Evolutionary conservation across 2,113 vertebrate species (phyloP).

Genomic region (Diadophis punctatus): DNA sequence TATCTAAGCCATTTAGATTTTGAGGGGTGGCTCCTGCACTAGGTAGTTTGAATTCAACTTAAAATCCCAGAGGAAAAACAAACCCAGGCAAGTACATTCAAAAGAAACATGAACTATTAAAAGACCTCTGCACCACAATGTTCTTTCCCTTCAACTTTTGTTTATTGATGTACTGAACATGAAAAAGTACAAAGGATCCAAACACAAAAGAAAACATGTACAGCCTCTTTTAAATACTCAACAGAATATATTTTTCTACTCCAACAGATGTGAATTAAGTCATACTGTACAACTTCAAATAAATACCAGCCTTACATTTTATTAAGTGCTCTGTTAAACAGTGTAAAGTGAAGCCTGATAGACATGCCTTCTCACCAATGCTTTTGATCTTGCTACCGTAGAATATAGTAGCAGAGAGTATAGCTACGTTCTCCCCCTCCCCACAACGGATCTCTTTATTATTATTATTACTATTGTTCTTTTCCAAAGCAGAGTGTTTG

Average conservation of each 20-base stretch:
- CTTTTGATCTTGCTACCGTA: slow-evolving; percentile 65
- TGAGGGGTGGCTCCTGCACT: neutral
- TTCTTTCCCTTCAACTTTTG: slow-evolving; percentile 93
- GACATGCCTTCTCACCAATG: slow-evolving; percentile 81
- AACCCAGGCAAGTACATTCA: neutral
- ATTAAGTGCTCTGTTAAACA: slow-evolving; percentile 88
- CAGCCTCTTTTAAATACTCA: slow-evolving; percentile 96
- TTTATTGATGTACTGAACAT: slow-evolving; percentile 99
- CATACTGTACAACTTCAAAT: slow-evolving; percentile 97
- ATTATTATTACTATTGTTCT: neutral
- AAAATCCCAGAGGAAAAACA: slow-evolving; percentile 4
- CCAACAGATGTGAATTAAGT: slow-evolving; percentile 91
- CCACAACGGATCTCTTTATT: slow-evolving; percentile 52
- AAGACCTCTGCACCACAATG: slow-evolving; percentile 56
- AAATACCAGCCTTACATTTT: slow-evolving; percentile 93
- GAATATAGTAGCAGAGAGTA: slow-evolving; percentile 72
- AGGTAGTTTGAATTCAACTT: neutral
- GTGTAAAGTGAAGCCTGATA: slow-evolving; percentile 79
- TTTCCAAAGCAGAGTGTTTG: slow-evolving; percentile 66
- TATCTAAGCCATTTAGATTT: neutral
- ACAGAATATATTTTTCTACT: slow-evolving; percentile 92
- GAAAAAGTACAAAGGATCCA: slow-evolving; percentile 95
- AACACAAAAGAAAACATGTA: slow-evolving; percentile 99
- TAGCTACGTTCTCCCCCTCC: slow-evolving; percentile 66
- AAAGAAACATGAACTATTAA: slow-evolving; percentile 30